Percentiles rank a stretch among this genome's conserved stretches.
Evolutionary conservation across 64 coral and sea anemone genomes (phyloP).

Genomic region (Stichodactyla mertensii): DNA sequence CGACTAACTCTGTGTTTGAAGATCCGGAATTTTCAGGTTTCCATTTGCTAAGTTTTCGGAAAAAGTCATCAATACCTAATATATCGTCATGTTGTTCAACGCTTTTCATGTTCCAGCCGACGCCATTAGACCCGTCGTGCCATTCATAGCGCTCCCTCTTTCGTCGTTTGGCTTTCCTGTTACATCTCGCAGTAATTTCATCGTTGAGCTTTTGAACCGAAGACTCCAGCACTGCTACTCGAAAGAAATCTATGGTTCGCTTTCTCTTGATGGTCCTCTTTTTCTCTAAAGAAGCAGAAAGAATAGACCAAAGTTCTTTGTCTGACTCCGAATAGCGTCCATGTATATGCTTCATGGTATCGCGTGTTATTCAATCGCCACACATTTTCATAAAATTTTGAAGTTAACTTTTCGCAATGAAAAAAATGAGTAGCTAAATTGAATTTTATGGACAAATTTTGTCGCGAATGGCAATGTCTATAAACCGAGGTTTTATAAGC

Average conservation of each 20-base stretch:
- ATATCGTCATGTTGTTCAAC: slow-evolving; percentile 77
- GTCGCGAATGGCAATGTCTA: background rate
- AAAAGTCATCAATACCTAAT: slow-evolving; percentile 97
- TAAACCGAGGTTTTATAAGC: slow-evolving; percentile 1
- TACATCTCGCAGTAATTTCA: slow-evolving; percentile 86
- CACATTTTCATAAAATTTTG: slow-evolving; percentile 46
- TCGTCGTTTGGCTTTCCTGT: slow-evolving; percentile 75
- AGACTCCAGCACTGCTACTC: slow-evolving; percentile 76
- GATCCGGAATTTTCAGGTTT: background rate
- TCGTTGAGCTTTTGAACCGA: slow-evolving; percentile 94
- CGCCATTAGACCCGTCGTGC: slow-evolving; percentile 44
- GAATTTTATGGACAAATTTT: background rate
- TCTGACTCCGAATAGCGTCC: slow-evolving; percentile 40
- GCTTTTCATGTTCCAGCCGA: slow-evolving; percentile 91
- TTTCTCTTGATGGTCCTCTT: slow-evolving; percentile 76
- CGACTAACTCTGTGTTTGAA: background rate
- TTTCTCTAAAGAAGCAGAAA: slow-evolving; percentile 77
- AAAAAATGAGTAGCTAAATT: background rate
- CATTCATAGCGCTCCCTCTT: slow-evolving; percentile 77
- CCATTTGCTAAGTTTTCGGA: slow-evolving; percentile 78
- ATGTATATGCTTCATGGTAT: slow-evolving; percentile 26
- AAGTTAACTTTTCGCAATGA: slow-evolving; percentile 3
- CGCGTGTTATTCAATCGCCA: slow-evolving; percentile 27
- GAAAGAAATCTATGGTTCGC: slow-evolving; percentile 76
- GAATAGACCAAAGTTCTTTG: slow-evolving; percentile 88